Percentiles rank a stretch among this genome's conserved stretches.
phyloP scores from a whole-genome alignment of 1,140 invertebrate species.

The Drosophila dunni region DNA sequence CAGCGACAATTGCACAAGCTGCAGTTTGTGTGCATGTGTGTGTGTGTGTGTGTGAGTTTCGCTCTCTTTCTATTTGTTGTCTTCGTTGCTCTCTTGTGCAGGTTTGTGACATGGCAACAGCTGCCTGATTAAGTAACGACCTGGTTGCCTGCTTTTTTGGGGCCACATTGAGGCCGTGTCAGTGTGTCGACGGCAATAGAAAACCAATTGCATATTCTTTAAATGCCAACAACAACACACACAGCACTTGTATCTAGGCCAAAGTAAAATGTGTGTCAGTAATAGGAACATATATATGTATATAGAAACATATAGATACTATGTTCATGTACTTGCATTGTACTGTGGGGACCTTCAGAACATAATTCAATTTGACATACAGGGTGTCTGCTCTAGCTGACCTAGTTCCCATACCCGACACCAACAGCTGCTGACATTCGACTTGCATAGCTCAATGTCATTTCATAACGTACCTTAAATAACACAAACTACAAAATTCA shows the following conservation, averaged over 20 bases:
- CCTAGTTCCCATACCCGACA: constrained; percentile 24
- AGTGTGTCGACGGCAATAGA: constrained; percentile 66
- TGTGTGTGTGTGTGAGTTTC: too few relatives aligned
- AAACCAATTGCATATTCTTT: constrained; percentile 17
- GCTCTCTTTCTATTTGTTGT: not conserved
- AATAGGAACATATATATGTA: constrained; percentile 12
- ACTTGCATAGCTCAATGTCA: constrained; percentile 29
- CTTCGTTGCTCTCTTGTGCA: not conserved
- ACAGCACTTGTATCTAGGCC: constrained; percentile 44
- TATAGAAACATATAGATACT: not conserved
- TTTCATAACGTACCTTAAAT: constrained; percentile 5
- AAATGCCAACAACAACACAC: constrained; percentile 15
- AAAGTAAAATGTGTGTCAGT: constrained; percentile 64
- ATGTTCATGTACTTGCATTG: not conserved
- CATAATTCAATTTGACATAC: constrained; percentile 57
- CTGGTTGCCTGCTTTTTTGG: constrained; percentile 67
- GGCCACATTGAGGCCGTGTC: constrained; percentile 71
- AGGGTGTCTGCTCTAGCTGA: constrained; percentile 36
- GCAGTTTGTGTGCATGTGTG: too few relatives aligned
- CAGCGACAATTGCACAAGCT: constrained; percentile 29
- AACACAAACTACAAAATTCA: not conserved
- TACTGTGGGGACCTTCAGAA: constrained; percentile 41
- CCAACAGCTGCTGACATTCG: constrained; percentile 23
- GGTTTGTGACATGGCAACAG: constrained; percentile 48
- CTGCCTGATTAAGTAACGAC: constrained; percentile 76